Base-by-base conservation (phyloP, 2,113 vertebrate genomes). In the Scolopax mira region DNA sequence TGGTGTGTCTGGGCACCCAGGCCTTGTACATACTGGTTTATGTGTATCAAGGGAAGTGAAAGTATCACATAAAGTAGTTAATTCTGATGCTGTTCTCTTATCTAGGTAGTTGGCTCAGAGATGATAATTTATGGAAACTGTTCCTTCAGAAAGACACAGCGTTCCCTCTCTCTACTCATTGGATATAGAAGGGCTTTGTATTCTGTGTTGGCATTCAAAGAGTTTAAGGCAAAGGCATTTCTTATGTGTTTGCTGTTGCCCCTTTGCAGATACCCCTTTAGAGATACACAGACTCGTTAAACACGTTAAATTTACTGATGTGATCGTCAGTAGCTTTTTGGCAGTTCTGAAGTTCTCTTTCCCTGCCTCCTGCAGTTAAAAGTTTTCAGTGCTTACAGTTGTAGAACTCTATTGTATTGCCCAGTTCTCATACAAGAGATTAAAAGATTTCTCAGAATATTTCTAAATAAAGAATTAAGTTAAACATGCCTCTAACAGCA, bases 61-160 rank as follows among this genome's bases (percentile, higher is more conserved):
- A 25, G 13, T 15, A 0, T 24, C 18, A 1, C 1, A 3, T 12
- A 0, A 13, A 39, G 57, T 2, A 23, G 12, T 17, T 71, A 33
- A 41, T 71, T n/a, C 30, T 44, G 69, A 5, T 49, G 65, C 41
- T 33, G 14, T 27, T 79, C 17, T 48, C 27, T 71, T 24, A 7
- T 28, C 64, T 67, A 23, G 42, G 12, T 11, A 21, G 33, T 37
- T 93, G 87, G 27, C 49, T 85, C 42, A 54, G 67, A 65, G 71
- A 42, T 42, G 55, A 9, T 13, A 28, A 48, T 52, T 81, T 71
- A 18, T 6, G 39, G 70, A 7, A 41, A 7, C 27, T 7, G 18
- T 37, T 93, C 16, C 39, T 72, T 35, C 33, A 31, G 46, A 12
- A 44, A 7, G 54, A 33, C 14, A 3, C 21, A 33, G 3, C 0